Percentiles rank a stretch among this genome's conserved stretches.
Evolutionary conservation across 2,113 vertebrate genomes (phyloP).

Genomic region (Petroica traversi): DNA sequence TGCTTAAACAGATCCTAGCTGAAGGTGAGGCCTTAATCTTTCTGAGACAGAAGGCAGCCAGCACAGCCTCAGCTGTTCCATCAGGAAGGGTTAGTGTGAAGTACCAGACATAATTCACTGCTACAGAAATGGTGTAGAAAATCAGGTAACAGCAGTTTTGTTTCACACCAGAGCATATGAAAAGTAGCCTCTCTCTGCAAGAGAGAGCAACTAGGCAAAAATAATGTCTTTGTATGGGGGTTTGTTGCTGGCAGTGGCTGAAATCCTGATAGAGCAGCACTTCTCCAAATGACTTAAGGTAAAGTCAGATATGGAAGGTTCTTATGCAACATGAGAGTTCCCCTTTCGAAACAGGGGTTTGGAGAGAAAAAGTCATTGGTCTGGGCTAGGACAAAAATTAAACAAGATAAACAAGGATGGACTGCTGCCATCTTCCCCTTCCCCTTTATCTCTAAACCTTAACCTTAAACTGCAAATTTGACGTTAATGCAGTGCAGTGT

Average conservation of each 20-base stretch:
- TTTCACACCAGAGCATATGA: neutral
- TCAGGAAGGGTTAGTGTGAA: neutral
- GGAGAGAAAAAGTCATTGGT: constrained; percentile 1
- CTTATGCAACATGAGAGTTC: constrained; percentile 15
- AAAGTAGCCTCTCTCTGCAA: neutral
- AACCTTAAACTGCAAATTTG: neutral
- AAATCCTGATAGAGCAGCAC: neutral
- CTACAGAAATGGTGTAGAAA: neutral
- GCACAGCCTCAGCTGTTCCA: neutral
- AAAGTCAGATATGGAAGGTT: neutral
- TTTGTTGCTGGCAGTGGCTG: neutral
- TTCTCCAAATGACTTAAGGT: neutral
- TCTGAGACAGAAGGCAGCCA: neutral
- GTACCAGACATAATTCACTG: neutral
- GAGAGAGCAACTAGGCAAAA: neutral
- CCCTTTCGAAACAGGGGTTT: neutral
- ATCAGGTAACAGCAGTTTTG: neutral
- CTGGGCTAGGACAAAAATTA: neutral
- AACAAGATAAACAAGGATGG: neutral
- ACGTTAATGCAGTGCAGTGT: neutral
- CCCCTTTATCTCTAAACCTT: constrained; percentile 19
- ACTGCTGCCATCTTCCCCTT: constrained; percentile 3
- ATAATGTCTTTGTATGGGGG: neutral
- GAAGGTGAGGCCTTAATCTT: neutral
- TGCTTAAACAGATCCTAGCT: neutral